These are phyloP conservation scores for Nansenia antarctica DNA, from an alignment of 2,113 vertebrate genomes.

Conservation along the genomic window DNA sequence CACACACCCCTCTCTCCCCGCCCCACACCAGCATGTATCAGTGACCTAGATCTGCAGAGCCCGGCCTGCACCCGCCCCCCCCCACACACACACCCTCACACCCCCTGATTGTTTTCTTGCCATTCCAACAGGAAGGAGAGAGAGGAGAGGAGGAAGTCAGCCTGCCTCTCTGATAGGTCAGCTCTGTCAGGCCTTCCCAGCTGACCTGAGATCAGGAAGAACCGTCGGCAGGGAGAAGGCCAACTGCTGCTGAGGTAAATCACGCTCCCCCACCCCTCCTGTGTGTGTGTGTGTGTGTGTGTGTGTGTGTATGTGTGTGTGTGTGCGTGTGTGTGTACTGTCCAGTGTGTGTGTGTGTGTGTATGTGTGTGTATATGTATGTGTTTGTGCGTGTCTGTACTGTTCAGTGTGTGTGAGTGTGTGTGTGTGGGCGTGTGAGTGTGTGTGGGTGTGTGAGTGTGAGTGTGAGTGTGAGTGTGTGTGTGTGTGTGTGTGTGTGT, in stretches of 20 bases:
- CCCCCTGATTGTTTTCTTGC: constrained; percentile 72
- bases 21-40: constrained; percentile 23
- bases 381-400: too few relatives aligned
- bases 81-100: too few relatives aligned
- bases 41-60: constrained; percentile 66
- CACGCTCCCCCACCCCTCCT: not conserved
- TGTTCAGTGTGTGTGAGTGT: too few relatives aligned
- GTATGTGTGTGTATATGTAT: too few relatives aligned
- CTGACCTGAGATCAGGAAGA: constrained; percentile 19
- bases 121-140: constrained; percentile 36
- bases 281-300: not conserved
- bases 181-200: constrained; percentile 34
- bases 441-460: too few relatives aligned
- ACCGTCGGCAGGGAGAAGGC: constrained; percentile 35
- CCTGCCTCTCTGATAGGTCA: constrained; percentile 39
- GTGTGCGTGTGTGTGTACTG: too few relatives aligned
- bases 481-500: too few relatives aligned
- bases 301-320: too few relatives aligned
- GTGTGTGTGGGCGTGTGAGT: too few relatives aligned
- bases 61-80: too few relatives aligned
- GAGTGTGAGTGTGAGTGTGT: constrained; percentile 6
- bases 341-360: too few relatives aligned
- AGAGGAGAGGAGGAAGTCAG: constrained; percentile 32
- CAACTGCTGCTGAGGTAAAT: constrained; percentile 5
- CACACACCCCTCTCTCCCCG: not conserved